These are phyloP conservation scores for Pungitius pungitius DNA, from an alignment of 2,113 vertebrate genomes.

Conservation along the genomic window DNA sequence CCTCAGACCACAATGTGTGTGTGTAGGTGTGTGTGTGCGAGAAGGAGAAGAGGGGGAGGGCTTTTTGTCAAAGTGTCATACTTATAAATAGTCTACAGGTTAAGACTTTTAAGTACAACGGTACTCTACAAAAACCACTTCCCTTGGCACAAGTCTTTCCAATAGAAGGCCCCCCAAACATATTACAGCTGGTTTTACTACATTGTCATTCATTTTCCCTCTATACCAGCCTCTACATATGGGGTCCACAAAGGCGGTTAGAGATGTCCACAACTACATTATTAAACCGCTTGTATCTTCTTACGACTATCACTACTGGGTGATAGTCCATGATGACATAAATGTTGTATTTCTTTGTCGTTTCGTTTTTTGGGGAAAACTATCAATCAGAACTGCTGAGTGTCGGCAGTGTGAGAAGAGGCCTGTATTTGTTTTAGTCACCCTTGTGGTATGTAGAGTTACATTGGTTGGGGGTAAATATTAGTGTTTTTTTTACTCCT, in stretches of 20 bases:
- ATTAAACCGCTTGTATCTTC: neutral
- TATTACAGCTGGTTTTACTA: neutral
- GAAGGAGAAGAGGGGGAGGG: constrained; percentile 11
- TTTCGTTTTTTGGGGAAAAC: neutral
- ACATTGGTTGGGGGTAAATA: constrained; percentile 57
- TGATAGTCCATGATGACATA: neutral
- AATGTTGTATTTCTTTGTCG: neutral
- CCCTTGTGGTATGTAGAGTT: constrained; percentile 48
- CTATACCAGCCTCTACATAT: neutral
- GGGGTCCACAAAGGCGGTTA: neutral
- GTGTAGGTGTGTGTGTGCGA: constrained; percentile 33
- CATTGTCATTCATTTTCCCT: neutral
- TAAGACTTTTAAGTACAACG: constrained; percentile 2
- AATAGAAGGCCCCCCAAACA: neutral
- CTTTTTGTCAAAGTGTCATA: constrained; percentile 40
- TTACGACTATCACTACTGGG: neutral
- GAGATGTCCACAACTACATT: neutral
- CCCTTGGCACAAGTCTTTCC: neutral
- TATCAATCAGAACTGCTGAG: constrained; percentile 11
- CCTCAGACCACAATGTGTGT: constrained; percentile 72
- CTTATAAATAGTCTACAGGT: constrained; percentile 58
- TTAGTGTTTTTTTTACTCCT: neutral
- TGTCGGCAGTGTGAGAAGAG: neutral
- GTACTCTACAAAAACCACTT: neutral
- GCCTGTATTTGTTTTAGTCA: constrained; percentile 55